Conservation (phyloP, 1,140 invertebrate species). For the Campodea augens region DNA sequence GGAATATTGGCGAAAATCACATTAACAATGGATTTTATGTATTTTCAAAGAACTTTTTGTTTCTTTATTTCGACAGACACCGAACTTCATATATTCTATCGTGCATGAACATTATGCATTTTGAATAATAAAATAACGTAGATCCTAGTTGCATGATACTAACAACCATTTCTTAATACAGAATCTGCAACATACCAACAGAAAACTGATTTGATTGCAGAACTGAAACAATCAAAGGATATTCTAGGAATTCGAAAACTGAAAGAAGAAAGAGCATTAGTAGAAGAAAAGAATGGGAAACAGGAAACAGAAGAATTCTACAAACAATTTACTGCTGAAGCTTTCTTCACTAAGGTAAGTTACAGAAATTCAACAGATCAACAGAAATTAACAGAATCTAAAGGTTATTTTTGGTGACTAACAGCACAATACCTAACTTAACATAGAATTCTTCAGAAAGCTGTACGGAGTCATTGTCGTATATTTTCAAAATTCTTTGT, state of each 20-base stretch:
- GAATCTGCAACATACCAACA: constrained; percentile 19
- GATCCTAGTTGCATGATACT: background rate
- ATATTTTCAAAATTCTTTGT: no score
- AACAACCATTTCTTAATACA: constrained; percentile 5
- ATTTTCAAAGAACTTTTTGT: no score
- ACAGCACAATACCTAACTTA: no score
- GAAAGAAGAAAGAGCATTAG: constrained; percentile 65
- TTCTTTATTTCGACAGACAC: no score
- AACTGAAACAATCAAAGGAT: constrained; percentile 73
- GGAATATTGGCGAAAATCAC: no score
- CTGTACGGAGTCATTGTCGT: no score
- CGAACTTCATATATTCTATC: no score
- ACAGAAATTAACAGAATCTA: no score
- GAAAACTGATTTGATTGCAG: constrained; percentile 72
- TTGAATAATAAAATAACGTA: background rate
- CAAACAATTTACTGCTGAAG: constrained; percentile 62
- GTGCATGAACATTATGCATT: no score
- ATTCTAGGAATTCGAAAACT: constrained; percentile 75
- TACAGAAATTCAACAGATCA: constrained; percentile 2
- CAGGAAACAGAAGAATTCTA: constrained; percentile 60
- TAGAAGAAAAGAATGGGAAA: constrained; percentile 55
- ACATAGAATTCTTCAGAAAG: no score
- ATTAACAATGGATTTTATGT: no score
- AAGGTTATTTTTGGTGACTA: no score
- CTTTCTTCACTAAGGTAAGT: constrained; percentile 66